These are phyloP conservation scores for Temnopleurus reevesii DNA, from an alignment of 53 echinoderm and acorn worm species.

Conservation along the genomic window DNA sequence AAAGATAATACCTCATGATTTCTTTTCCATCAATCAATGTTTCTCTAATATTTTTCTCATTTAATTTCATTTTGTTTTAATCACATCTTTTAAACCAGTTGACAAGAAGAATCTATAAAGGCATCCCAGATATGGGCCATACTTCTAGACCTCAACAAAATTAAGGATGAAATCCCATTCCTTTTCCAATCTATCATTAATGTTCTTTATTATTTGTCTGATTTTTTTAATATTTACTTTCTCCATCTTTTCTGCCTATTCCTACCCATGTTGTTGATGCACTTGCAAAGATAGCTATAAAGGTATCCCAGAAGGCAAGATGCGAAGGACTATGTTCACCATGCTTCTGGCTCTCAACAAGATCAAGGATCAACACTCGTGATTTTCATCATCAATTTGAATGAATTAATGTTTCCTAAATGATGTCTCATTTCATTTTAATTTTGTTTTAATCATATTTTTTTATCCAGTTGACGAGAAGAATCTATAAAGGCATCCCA, in stretches of 20 bases:
- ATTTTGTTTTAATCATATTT: background rate
- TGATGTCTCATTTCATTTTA: background rate
- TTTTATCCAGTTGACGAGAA: conserved; percentile 69
- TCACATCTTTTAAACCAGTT: conserved; percentile 47
- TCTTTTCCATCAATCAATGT: no score
- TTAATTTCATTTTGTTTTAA: background rate
- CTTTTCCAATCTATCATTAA: no score
- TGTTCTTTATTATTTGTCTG: no score
- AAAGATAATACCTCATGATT: conserved; percentile 88
- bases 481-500: conserved; percentile 98
- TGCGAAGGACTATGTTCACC: conserved; percentile 82
- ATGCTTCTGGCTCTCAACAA: conserved; percentile 81
- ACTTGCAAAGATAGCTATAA: no score
- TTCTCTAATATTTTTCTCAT: no score
- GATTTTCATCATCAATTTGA: no score
- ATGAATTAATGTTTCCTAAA: no score
- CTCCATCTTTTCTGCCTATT: no score
- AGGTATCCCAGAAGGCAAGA: conserved; percentile 89
- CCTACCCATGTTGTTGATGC: no score
- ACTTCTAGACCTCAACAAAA: conserved; percentile 86
- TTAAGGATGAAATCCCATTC: conserved; percentile 98
- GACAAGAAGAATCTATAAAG: conserved; percentile 91
- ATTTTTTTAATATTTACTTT: no score
- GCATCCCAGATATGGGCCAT: conserved; percentile 93
- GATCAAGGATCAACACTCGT: conserved; percentile 86